Evolutionary conservation across 1,140 invertebrate genomes (phyloP).

Genomic region (Contarinia nasturtii): DNA sequence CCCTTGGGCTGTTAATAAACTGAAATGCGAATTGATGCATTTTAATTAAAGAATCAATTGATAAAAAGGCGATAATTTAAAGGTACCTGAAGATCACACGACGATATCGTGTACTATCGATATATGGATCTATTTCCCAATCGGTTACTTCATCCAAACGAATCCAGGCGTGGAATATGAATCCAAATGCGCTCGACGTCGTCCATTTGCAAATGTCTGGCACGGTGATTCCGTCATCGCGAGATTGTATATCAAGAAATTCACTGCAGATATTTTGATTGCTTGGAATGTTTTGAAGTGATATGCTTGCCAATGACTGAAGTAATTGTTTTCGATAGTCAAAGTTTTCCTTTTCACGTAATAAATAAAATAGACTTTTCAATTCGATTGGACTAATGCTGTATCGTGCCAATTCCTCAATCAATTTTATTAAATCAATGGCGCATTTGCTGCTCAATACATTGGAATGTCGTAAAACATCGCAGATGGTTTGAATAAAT

Average conservation of each 20-base stretch:
- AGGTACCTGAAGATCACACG: not conserved
- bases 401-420: conserved; percentile 34
- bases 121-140: conserved; percentile 6
- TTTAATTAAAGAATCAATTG: too few relatives aligned
- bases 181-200: conserved; percentile 32
- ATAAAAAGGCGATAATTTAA: too few relatives aligned
- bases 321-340: conserved; percentile 16
- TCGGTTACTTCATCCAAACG: conserved; percentile 25
- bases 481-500: conserved; percentile 24
- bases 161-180: conserved; percentile 37
- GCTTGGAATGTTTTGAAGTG: conserved; percentile 14
- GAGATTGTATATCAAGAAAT: conserved; percentile 29
- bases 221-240: conserved; percentile 30
- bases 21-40: too few relatives aligned
- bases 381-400: conserved; percentile 35
- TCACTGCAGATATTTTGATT: conserved; percentile 15
- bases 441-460: conserved; percentile 16
- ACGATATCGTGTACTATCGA: conserved; percentile 1
- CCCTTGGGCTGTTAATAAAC: conserved; percentile 30
- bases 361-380: conserved; percentile 23
- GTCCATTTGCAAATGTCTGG: conserved; percentile 31
- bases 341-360: conserved; percentile 15
- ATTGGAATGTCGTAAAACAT: conserved; percentile 16
- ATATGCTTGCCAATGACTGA: conserved; percentile 17
- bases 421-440: conserved; percentile 30